Evolutionary conservation across 2,797 vertebrate genomes (phyloP), one percentile per base, ranked within the genome.

Genomic region (Coregonus sp.): DNA sequence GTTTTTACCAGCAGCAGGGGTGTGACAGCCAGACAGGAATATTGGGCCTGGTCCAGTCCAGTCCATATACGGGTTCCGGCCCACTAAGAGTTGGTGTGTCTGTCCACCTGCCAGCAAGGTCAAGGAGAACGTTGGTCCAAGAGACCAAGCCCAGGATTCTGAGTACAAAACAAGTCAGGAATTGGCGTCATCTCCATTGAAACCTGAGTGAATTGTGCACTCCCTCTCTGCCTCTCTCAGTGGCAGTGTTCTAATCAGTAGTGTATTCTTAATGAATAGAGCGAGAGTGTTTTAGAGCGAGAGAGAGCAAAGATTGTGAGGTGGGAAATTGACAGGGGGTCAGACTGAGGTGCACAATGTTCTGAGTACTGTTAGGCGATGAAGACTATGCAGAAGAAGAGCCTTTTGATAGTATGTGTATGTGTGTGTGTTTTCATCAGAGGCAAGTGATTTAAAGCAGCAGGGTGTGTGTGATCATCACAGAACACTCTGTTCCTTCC

Each of bases 111-210:
- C 87, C 82, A 86, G 73, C 72, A 0, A 1, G 76, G 85, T 35
- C 71, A 88, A 77, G 72, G 70, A 84, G 79, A 80, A 81, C 75
- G n/a, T 51, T n/a, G 16, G 80, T 83, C 76, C 84, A 88, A 82
- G 75, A 85, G 83, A 84, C 82, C 79, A 76, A 76, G 82, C 77
- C 84, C 35, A 56, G 54, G 54, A 5, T 56, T 81, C 31, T 37
- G 83, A 79, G 47, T 77, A 83, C 47, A 72, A 18, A 82, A 69
- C 63, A 68, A 84, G 84, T 85, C 88, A 81, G 70, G 78, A 80
- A 90, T 88, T 89, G 92, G 84, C 90, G 90, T 92, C 90, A 91
- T 76, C 82, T 78, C 82, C 69, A 87, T 92, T 91, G 85, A 90
- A 87, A 86, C 54, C 54, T 50, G 83, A 74, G 86, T 90, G 88